phyloP scores from a whole-genome alignment of 2,888 invertebrate genomes.

The Nephrocerus scutellatus region DNA sequence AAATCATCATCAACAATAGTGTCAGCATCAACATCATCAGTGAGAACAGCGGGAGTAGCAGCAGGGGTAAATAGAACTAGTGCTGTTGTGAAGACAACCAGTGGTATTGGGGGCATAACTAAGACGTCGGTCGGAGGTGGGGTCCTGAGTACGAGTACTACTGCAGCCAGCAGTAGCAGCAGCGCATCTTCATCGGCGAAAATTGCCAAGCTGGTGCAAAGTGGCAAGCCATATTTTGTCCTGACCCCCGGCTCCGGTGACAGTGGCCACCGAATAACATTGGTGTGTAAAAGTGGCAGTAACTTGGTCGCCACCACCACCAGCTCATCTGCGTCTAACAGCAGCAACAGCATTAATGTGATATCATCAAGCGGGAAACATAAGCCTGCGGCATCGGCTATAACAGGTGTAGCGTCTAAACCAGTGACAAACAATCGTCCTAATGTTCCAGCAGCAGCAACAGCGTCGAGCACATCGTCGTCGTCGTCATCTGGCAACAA shows the following conservation, averaged over 20 bases:
- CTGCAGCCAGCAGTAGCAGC: not conserved
- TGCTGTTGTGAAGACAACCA: slow-evolving; percentile 30
- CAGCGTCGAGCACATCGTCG: slow-evolving; percentile 8
- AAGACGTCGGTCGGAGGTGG: slow-evolving; percentile 24
- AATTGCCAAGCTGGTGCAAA: slow-evolving; percentile 63
- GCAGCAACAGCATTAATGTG: slow-evolving; percentile 19
- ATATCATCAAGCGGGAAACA: slow-evolving; percentile 20
- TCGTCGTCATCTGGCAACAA: slow-evolving; percentile 12
- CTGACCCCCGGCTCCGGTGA: slow-evolving; percentile 50
- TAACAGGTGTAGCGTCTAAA: slow-evolving; percentile 14
- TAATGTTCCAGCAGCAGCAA: slow-evolving; percentile 13
- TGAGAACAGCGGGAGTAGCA: slow-evolving; percentile 28
- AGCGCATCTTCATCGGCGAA: slow-evolving; percentile 30
- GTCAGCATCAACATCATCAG: slow-evolving; percentile 8
- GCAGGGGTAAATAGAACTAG: slow-evolving; percentile 37
- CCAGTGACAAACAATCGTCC: slow-evolving; percentile 10
- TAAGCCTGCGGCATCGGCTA: slow-evolving; percentile 9
- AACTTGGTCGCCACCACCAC: slow-evolving; percentile 14
- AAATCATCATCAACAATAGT: slow-evolving; percentile 7
- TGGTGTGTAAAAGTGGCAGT: slow-evolving; percentile 44
- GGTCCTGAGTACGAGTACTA: slow-evolving; percentile 16
- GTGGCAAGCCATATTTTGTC: slow-evolving; percentile 65
- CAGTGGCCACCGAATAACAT: slow-evolving; percentile 55
- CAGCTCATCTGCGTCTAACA: too few relatives aligned
- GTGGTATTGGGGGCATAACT: slow-evolving; percentile 26